Evolutionary conservation across 2,797 vertebrate genomes (phyloP).

Genomic region (Oreortyx pictus): DNA sequence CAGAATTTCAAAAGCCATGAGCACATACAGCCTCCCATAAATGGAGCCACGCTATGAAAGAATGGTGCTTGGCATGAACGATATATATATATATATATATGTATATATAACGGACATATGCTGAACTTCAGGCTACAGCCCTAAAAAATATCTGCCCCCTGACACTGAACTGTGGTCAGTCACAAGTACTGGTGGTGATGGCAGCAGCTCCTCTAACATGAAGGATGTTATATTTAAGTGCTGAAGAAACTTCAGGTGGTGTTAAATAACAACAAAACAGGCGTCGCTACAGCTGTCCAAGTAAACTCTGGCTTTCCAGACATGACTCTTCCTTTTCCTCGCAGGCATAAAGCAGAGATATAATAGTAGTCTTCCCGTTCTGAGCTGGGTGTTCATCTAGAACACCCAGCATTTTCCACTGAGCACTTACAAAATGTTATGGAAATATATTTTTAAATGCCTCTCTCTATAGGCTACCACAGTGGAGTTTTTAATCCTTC

Average conservation of each 20-base stretch:
- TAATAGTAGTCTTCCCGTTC: rapidly evolving
- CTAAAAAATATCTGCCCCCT: neutral
- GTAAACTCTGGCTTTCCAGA: neutral
- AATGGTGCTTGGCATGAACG: neutral
- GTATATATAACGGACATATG: too few relatives aligned
- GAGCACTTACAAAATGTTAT: rapidly evolving
- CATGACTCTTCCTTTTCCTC: neutral
- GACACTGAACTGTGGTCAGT: neutral
- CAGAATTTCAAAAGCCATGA: neutral
- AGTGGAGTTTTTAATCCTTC: neutral
- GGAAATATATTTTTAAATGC: neutral
- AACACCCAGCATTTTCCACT: neutral
- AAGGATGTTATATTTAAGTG: neutral
- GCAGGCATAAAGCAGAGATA: neutral
- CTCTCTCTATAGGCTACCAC: neutral
- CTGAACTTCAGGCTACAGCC: neutral
- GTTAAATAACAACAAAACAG: neutral
- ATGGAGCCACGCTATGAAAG: neutral
- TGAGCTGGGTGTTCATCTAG: neutral
- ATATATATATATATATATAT: too few relatives aligned
- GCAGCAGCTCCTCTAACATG: neutral
- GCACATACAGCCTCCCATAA: neutral
- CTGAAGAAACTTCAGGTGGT: neutral
- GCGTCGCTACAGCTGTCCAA: neutral
- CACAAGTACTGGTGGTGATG: neutral